Evolutionary conservation across 1,140 invertebrate species (phyloP), one percentile per base, ranked within the genome.

Genomic region (Achatina immaculata): DNA sequence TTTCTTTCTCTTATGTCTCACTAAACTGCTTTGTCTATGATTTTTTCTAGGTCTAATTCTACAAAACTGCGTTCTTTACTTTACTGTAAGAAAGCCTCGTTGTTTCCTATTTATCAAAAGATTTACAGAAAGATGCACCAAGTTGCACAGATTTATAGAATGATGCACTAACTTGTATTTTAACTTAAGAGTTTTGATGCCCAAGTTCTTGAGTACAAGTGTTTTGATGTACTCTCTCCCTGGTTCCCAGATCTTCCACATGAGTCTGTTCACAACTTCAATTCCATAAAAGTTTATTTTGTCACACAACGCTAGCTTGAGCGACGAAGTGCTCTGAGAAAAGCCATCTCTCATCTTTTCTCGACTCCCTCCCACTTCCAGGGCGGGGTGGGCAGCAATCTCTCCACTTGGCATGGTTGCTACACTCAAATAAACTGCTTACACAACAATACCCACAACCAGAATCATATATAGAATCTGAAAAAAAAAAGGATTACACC

Each of bases 181-280:
- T 36, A 91, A 76, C 80, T 91, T 91, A 69, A 88, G 84, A 72
- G 87, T 90, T 83, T 89, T 90, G 3, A 89, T 85, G 45, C 87
- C 85, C 21, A 91, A 86, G 86, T 91, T 91, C 84, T 91, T 91
- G 14, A 91, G 80, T 4, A 88, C 82, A 72, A 91, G 87, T 81
- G 89, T 89, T 83, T 89, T 90, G 51, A 89, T 91, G 77, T 90
- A 90, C 81, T 91, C 90, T 79, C 83, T 85, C 24, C 90, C 90
- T 43, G 89, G 87, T 72, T 91, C 89, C 90, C 90, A 91, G 43
- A 87, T 88, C 58, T 88, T 88, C 85, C 87, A 91, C 0, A 88
- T 86, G 42, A 91, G 76, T 42, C 84, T 83, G 62, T 86, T 81
- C 3, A 84, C 78, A 2, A 90, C 88, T 84, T 91, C 90, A 81